Evolutionary conservation across 2,113 vertebrate species (phyloP), one percentile per base, ranked within the genome.

Genomic region (Gobiocypris rarus): DNA sequence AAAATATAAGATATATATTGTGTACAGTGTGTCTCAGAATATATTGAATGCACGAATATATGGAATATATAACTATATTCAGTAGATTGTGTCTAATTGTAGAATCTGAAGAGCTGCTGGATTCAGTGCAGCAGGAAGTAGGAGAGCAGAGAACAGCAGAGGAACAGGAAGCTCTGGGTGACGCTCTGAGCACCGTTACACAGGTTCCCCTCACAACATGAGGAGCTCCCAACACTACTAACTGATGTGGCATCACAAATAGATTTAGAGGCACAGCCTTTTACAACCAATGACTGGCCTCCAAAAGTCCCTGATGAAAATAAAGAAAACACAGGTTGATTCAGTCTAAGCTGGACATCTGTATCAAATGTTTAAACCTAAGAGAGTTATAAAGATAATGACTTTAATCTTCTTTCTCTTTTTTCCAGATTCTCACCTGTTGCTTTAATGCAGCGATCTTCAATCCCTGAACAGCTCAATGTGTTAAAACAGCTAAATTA

Each of bases 221-320:
- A 58, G 9, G 3, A 0, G 3, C 9, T 14, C 24, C 6, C 0
- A 61, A 26, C 3, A 61, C 0, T 26, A 5, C 4, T 61, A 13
- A 61, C 10, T 10, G 7, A 3, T 26, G 11, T 2, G 24, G n/a
- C 10, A 26, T 61, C 11, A 61, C 24, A 26, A 2, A 61, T 1
- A 2, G 58, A 61, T n/a, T 10, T 58, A 14, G 91, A 87, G 4
- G 74, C 86, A 26, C 92, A 93, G 63, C 92, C 92, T 83, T 90
- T 93, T 71, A 86, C 0, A 0, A 13, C 58, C 2, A 3, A 2
- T 61, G 58, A 61, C 11, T 63, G 59, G 58, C 24, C 10, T 13
- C 1, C 10, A 5, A 14, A 4, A 13, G 4, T 14, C 58, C 4
- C 58, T 61, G 58, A 61, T 61, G 58, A 61, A 26, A 59, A 26